Conservation (phyloP, 1,140 invertebrate genomes). For the Sipha flava region DNA sequence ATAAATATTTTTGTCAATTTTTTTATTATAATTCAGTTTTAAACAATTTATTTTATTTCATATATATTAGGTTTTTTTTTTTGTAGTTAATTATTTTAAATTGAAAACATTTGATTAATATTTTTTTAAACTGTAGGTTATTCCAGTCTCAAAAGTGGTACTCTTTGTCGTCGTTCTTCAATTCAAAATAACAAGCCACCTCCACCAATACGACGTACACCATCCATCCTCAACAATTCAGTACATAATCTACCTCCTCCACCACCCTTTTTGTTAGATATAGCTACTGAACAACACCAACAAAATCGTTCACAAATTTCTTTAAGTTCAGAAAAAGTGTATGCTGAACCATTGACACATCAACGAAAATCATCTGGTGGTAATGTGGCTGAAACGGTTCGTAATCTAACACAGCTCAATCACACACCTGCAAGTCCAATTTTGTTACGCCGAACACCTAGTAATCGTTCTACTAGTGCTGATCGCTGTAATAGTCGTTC, state of each 20-base stretch:
- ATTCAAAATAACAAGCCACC: slow-evolving; percentile 63
- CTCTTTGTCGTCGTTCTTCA: slow-evolving; percentile 51
- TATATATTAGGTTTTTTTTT: too few relatives aligned
- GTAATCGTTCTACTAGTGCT: slow-evolving; percentile 44
- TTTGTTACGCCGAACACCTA: slow-evolving; percentile 53
- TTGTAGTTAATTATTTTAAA: too few relatives aligned
- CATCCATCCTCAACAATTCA: slow-evolving; percentile 60
- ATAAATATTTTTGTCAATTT: too few relatives aligned
- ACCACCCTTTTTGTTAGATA: slow-evolving; percentile 62
- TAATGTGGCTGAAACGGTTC: slow-evolving; percentile 78
- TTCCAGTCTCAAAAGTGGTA: slow-evolving; percentile 44
- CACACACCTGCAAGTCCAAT: slow-evolving; percentile 78
- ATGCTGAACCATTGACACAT: slow-evolving; percentile 36
- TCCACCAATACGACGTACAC: slow-evolving; percentile 75
- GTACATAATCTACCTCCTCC: slow-evolving; percentile 70
- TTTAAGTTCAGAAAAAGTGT: slow-evolving; percentile 15
- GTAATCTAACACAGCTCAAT: slow-evolving; percentile 71
- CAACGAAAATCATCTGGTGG: slow-evolving; percentile 40
- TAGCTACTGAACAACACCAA: not conserved
- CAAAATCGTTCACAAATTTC: slow-evolving; percentile 5
- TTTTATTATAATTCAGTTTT: too few relatives aligned
- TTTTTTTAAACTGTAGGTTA: slow-evolving; percentile 39
- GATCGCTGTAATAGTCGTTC: slow-evolving; percentile 41
- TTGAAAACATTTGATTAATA: not conserved
- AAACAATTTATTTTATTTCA: too few relatives aligned